Evolutionary conservation across 1,140 invertebrate genomes (phyloP).

Genomic region (Megathymus violae): DNA sequence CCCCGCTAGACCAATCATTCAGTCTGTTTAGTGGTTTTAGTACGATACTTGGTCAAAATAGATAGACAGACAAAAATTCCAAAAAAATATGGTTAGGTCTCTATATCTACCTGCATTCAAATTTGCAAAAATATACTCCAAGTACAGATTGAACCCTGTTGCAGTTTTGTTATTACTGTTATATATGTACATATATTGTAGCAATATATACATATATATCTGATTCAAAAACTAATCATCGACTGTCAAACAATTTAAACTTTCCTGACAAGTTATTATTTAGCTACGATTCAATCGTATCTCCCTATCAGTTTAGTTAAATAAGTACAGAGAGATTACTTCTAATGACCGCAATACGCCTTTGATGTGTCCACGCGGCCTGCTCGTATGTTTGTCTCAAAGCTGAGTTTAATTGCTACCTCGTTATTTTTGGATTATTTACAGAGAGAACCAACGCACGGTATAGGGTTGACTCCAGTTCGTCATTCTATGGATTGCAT

Average conservation of each 20-base stretch:
- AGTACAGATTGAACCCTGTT: too few species aligned
- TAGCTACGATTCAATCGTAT: constrained; percentile 13
- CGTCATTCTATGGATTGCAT: not conserved
- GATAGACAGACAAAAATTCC: too few species aligned
- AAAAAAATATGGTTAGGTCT: too few species aligned
- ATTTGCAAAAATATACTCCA: too few species aligned
- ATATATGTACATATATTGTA: too few species aligned
- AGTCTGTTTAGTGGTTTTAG: too few species aligned
- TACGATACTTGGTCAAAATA: too few species aligned
- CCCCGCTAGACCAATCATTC: too few species aligned
- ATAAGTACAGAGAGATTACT: constrained; percentile 40
- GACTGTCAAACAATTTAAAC: too few species aligned
- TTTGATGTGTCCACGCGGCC: constrained; percentile 61
- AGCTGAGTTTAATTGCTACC: constrained; percentile 79
- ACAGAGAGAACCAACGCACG: constrained; percentile 48
- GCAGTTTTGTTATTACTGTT: too few species aligned
- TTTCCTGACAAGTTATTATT: constrained; percentile 7
- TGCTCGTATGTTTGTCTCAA: constrained; percentile 65
- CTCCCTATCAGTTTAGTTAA: constrained; percentile 24
- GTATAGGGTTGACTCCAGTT: constrained; percentile 18
- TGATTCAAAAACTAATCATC: not conserved
- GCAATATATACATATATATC: too few species aligned
- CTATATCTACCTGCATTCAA: too few species aligned
- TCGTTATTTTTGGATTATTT: constrained; percentile 83
- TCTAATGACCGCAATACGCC: constrained; percentile 51